These are phyloP conservation scores for Agapornis roseicollis DNA, from an alignment of 2,113 vertebrate genomes.

Conservation along the genomic window DNA sequence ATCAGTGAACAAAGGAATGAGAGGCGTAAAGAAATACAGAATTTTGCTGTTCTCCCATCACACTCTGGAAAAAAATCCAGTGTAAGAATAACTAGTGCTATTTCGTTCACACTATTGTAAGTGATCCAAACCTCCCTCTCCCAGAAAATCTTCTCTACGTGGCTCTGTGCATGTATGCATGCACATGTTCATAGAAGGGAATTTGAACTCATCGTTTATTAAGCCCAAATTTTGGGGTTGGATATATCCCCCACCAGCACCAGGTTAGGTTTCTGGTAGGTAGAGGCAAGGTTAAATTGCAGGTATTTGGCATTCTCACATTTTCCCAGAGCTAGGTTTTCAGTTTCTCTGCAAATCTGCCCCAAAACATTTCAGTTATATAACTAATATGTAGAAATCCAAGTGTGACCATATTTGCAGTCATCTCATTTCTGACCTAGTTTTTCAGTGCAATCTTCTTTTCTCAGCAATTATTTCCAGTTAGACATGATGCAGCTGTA, in stretches of 20 bases:
- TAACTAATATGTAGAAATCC: background rate
- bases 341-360: background rate
- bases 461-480: constrained; percentile 22
- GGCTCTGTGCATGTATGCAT: background rate
- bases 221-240: background rate
- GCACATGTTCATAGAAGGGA: background rate
- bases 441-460: constrained; percentile 23
- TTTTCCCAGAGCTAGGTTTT: background rate
- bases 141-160: background rate
- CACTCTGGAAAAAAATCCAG: background rate
- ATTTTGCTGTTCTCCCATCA: background rate
- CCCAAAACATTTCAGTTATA: background rate
- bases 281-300: background rate
- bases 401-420: constrained; percentile 17
- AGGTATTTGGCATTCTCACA: background rate
- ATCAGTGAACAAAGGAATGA: background rate
- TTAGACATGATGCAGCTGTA: constrained; percentile 12
- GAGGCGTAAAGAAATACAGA: background rate
- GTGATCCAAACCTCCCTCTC: background rate
- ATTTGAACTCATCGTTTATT: background rate
- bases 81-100: background rate
- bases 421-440: background rate
- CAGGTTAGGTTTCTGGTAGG: background rate
- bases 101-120: background rate
- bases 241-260: background rate